Evolutionary conservation across 1,140 invertebrate species (phyloP).

Genomic region (Zelostemma sp.): DNA sequence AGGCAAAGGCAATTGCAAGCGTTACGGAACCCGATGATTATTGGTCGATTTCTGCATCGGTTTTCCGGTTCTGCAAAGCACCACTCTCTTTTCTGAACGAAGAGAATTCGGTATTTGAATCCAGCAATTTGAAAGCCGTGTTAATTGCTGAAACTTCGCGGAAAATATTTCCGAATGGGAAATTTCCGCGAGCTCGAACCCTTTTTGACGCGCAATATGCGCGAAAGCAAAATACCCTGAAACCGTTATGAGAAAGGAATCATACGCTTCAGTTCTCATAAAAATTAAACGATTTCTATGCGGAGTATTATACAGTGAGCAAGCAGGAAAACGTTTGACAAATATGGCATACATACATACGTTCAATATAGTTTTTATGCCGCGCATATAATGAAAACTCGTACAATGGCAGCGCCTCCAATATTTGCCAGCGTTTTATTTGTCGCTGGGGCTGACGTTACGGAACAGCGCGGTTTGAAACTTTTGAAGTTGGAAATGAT

Average conservation of each 20-base stretch:
- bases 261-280: slow-evolving; percentile 38
- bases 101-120: no score
- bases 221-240: neutral
- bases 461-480: slow-evolving; percentile 20
- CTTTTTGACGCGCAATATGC: neutral
- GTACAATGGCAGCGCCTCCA: slow-evolving; percentile 38
- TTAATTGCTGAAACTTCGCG: no score
- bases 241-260: slow-evolving; percentile 24
- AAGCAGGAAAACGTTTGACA: slow-evolving; percentile 43
- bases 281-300: slow-evolving; percentile 35
- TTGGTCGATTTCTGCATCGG: no score
- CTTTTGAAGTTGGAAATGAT: slow-evolving; percentile 33
- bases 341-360: slow-evolving; percentile 35
- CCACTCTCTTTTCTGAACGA: no score
- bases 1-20: no score
- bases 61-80: no score
- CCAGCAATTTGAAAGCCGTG: no score
- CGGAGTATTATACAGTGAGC: slow-evolving; percentile 24
- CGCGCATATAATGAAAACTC: slow-evolving; percentile 41
- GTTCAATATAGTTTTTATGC: slow-evolving; percentile 43
- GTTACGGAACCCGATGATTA: no score
- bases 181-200: no score
- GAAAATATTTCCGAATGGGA: no score
- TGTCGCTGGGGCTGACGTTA: slow-evolving; percentile 36
- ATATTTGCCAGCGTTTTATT: slow-evolving; percentile 41